Evolutionary conservation across 35 echinoderm and acorn worm species (phyloP).

Genomic region (Chiridota heheva): DNA sequence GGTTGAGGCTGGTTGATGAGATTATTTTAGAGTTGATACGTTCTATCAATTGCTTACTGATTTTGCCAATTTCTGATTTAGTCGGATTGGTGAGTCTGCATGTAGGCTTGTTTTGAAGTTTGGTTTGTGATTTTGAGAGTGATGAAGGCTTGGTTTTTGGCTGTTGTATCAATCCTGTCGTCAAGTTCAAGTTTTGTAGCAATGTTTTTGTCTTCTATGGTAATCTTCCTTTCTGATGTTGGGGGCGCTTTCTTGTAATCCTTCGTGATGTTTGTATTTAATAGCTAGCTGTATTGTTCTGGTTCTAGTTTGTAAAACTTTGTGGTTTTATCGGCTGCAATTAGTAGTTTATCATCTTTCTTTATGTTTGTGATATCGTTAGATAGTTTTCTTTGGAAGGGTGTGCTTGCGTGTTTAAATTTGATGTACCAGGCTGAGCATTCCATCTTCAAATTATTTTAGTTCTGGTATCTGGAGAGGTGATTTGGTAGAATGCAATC

Average conservation of each 20-base stretch:
- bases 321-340: conserved; percentile 25
- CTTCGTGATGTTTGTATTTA: conserved; percentile 11
- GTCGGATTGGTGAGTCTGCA: background rate
- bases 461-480: conserved; percentile 43
- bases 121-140: no score
- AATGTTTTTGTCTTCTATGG: conserved; percentile 9
- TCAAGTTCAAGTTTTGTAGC: conserved; percentile 1
- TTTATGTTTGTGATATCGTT: background rate
- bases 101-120: no score
- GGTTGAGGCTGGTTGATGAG: background rate
- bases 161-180: conserved; percentile 20
- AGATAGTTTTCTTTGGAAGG: conserved; percentile 28
- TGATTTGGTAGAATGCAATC: conserved; percentile 9
- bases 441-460: conserved; percentile 24
- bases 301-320: background rate
- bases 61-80: background rate
- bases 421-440: conserved; percentile 4
- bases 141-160: no score
- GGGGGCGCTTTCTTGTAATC: conserved; percentile 12
- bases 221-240: background rate
- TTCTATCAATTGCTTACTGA: background rate
- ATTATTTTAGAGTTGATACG: background rate
- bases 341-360: background rate
- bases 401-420: conserved; percentile 8
- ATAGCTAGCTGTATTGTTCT: background rate